Evolutionary conservation across 2,113 vertebrate species (phyloP).

Genomic region (Corapipo altera): DNA sequence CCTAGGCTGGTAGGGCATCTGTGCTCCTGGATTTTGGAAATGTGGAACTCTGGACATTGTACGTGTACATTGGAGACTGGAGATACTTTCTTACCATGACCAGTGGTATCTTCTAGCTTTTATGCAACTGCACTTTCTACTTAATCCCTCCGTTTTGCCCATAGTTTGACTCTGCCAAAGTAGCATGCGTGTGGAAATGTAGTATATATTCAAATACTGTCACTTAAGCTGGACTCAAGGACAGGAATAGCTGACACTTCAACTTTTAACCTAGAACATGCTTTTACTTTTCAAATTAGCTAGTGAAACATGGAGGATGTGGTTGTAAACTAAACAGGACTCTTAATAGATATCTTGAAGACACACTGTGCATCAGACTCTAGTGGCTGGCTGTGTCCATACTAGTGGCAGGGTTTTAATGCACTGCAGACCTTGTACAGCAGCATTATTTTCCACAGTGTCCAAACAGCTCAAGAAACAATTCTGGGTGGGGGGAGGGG

Average conservation of each 20-base stretch:
- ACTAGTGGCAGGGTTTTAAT: neutral
- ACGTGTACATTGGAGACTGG: neutral
- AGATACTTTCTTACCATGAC: neutral
- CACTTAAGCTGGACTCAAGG: neutral
- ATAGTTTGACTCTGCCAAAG: neutral
- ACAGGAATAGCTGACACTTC: neutral
- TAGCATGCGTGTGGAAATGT: neutral
- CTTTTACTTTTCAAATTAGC: neutral
- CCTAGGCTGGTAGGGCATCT: neutral
- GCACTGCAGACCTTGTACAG: neutral
- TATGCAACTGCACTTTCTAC: neutral
- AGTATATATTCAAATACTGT: neutral
- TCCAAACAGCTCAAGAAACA: neutral
- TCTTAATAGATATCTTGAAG: neutral
- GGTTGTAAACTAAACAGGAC: neutral
- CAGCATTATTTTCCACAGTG: neutral
- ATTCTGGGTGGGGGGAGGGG: neutral
- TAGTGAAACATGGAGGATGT: neutral
- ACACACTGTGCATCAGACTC: neutral
- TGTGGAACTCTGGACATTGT: neutral
- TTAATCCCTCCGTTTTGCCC: neutral
- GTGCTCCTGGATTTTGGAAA: neutral
- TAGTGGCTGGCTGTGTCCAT: neutral
- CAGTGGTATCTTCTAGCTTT: neutral
- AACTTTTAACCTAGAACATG: neutral